Evolutionary conservation across 1,140 invertebrate species (phyloP).

Genomic region (Temnothorax curvispinosus): DNA sequence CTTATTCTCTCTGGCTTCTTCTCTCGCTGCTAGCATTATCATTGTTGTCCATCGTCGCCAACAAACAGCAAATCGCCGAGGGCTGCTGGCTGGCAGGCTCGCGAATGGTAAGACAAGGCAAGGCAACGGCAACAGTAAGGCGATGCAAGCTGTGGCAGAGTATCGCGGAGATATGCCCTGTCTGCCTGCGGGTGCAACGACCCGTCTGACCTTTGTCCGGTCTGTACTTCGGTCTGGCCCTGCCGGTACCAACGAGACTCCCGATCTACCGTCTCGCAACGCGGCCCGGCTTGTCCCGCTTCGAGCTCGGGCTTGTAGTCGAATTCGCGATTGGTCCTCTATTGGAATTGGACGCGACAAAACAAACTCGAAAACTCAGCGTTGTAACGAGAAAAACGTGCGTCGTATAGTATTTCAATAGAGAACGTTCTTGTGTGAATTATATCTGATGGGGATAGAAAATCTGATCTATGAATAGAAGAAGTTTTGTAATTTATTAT

Average conservation of each 20-base stretch:
- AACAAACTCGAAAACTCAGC: slow-evolving; percentile 49
- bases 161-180: slow-evolving; percentile 83
- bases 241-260: slow-evolving; percentile 74
- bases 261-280: slow-evolving; percentile 68
- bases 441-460: not conserved
- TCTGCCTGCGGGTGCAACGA: slow-evolving; percentile 85
- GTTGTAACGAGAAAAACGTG: not conserved
- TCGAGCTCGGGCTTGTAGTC: slow-evolving; percentile 2
- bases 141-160: slow-evolving; percentile 68
- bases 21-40: slow-evolving; percentile 9
- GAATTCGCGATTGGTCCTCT: slow-evolving; percentile 44
- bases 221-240: slow-evolving; percentile 81
- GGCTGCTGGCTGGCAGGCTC: slow-evolving; percentile 66
- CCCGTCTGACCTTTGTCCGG: slow-evolving; percentile 84
- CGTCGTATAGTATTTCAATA: not conserved
- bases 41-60: slow-evolving; percentile 19
- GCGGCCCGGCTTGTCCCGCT: slow-evolving; percentile 10
- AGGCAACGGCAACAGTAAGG: slow-evolving; percentile 44
- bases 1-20: not conserved
- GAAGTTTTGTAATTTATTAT: not conserved
- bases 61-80: slow-evolving; percentile 45
- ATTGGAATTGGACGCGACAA: slow-evolving; percentile 32
- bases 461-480: not conserved
- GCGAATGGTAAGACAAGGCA: slow-evolving; percentile 64
- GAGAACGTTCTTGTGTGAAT: not conserved